Evolutionary conservation across 2,797 vertebrate genomes (phyloP), one percentile per base, ranked within the genome.

Genomic region (Leptoclinus maculatus): DNA sequence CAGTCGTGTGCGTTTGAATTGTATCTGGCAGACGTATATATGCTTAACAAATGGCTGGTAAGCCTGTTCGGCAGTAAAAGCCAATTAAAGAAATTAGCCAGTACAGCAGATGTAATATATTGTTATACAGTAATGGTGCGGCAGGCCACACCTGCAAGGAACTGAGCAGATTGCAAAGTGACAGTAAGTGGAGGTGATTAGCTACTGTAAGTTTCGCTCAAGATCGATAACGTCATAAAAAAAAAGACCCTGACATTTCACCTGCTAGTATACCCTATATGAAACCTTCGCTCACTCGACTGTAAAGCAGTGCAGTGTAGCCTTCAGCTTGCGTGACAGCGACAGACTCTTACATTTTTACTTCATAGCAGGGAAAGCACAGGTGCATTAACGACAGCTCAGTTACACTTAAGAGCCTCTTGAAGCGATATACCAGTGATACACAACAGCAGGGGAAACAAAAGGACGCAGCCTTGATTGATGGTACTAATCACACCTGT

Each of bases 21-120:
- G 27, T 66, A 36, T 77, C 53, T 80, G 38, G 25, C 51, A 71
- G 60, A 75, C 12, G 53, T 54, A 57, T 76, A 59, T 32, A 64
- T 9, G 14, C 29, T 74, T 80, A 66, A 74, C 27, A 75, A 81
- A 80, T 78, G 27, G 41, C 56, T 76, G 71, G n/a, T 58, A 80
- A 51, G 29, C 68, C 36, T 49, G 69, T 76, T 29, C 25, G 49
- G 43, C 49, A 78, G 68, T 59, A 75, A 85, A 88, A 76, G 54
- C 47, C 53, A 71, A 84, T 77, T 79, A 81, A 54, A 36, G 43
- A 74, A 83, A 82, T 76, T 56, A 81, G 56, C 16, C 34, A 39
- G 47, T 25, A 5, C 80, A 49, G 41, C 36, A 63, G 70, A 45
- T 53, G 41, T 60, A 25, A 62, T 53, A 58, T 54, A 56, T 51